Conservation (phyloP, 2,113 vertebrate species). For the Psephotus haematonotus region DNA sequence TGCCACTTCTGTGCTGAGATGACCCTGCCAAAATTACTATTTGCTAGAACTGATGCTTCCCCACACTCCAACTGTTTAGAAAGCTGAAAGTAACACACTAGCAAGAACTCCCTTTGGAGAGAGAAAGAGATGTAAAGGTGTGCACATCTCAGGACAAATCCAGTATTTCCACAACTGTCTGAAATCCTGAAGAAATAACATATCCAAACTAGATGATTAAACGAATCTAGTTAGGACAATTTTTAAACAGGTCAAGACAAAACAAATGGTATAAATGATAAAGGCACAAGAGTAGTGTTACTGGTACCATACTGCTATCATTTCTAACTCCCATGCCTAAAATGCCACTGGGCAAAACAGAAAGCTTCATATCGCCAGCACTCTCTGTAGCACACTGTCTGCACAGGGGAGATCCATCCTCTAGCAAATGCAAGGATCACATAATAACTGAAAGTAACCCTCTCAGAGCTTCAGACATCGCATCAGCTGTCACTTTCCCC, state of each 20-base stretch:
- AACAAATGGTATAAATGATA: background rate
- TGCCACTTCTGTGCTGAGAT: background rate
- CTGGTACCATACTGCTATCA: accelerated
- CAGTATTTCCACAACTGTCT: background rate
- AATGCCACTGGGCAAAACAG: background rate
- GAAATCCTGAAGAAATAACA: background rate
- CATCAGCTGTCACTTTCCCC: background rate
- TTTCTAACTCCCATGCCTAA: background rate
- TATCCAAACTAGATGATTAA: background rate
- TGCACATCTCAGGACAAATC: background rate
- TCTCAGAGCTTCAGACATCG: background rate
- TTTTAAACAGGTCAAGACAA: background rate
- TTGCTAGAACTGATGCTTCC: background rate
- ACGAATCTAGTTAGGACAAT: background rate
- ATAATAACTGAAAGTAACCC: background rate
- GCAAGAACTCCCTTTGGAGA: background rate
- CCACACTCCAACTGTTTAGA: background rate
- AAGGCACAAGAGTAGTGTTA: background rate
- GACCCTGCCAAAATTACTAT: background rate
- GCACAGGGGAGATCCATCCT: background rate
- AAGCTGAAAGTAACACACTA: background rate
- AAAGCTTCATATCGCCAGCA: background rate
- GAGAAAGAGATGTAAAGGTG: background rate
- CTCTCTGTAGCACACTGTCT: background rate
- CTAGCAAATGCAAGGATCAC: background rate